A percentile compares a stretch with the other conserved stretches of the same genome.
phyloP scores from a whole-genome alignment of 2,113 vertebrate species.

The Turdus rufiventris region DNA sequence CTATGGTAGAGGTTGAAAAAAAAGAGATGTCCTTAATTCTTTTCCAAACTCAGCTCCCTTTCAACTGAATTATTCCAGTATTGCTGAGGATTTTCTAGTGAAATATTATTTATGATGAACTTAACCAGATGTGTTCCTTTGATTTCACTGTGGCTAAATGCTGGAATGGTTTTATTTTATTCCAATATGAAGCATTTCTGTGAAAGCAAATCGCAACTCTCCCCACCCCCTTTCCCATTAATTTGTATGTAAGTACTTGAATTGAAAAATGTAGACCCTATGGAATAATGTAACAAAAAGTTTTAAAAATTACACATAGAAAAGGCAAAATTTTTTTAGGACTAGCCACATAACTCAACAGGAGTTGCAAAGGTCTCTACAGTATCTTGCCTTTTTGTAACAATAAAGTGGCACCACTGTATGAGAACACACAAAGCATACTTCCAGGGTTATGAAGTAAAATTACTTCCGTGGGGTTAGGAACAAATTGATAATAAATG shows the following conservation, averaged over 20 bases:
- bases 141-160: not conserved
- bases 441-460: not conserved
- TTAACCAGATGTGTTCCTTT: not conserved
- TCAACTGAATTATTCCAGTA: not conserved
- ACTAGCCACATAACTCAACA: not conserved
- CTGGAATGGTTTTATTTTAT: not conserved
- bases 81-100: not conserved
- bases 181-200: not conserved
- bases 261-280: not conserved
- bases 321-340: not conserved
- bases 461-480: not conserved
- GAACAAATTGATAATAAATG: not conserved
- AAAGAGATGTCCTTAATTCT: not conserved
- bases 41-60: not conserved
- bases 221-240: accelerated
- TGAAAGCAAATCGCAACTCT: not conserved
- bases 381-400: not conserved
- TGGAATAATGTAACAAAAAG: not conserved
- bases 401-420: not conserved
- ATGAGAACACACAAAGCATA: not conserved
- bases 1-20: not conserved
- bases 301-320: not conserved
- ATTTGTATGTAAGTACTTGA: not conserved
- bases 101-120: not conserved
- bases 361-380: not conserved